Evolutionary conservation across 2,113 vertebrate species (phyloP).

Genomic region (Leptobrachium leishanense): DNA sequence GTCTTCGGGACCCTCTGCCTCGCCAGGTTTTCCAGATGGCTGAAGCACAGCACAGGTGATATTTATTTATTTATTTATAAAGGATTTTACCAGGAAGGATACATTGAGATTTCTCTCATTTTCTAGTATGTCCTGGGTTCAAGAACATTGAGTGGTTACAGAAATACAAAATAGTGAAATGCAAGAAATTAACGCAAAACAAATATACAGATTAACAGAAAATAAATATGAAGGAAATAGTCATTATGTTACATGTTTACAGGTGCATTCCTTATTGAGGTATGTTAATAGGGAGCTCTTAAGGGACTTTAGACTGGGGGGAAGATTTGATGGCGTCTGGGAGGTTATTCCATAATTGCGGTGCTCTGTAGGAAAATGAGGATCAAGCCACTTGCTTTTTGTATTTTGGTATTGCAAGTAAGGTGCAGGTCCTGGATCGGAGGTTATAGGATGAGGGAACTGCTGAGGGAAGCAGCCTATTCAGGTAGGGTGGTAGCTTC

Average conservation of each 20-base stretch:
- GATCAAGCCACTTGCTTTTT: background rate
- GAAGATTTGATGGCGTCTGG: background rate
- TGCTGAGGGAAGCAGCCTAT: background rate
- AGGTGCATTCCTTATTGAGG: background rate
- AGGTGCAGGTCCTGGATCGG: background rate
- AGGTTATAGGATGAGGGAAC: background rate
- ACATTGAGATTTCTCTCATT: too few relatives aligned
- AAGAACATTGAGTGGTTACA: too few relatives aligned
- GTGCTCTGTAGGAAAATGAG: background rate
- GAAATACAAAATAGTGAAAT: too few relatives aligned
- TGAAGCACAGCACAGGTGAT: too few relatives aligned
- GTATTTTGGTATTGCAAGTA: background rate
- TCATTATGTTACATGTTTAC: background rate
- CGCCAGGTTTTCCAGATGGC: too few relatives aligned
- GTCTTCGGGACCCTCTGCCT: too few relatives aligned
- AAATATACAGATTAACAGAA: too few relatives aligned
- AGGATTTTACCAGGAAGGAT: too few relatives aligned
- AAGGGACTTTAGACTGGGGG: background rate
- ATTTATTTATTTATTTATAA: too few relatives aligned
- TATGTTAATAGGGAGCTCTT: background rate
- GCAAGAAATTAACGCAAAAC: too few relatives aligned
- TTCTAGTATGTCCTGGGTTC: too few relatives aligned
- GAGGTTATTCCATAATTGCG: background rate
- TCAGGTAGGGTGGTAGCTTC: background rate
- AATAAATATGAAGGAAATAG: too few relatives aligned